Conservation (phyloP, 2,797 vertebrate genomes). For the Alfaro cultratus region DNA sequence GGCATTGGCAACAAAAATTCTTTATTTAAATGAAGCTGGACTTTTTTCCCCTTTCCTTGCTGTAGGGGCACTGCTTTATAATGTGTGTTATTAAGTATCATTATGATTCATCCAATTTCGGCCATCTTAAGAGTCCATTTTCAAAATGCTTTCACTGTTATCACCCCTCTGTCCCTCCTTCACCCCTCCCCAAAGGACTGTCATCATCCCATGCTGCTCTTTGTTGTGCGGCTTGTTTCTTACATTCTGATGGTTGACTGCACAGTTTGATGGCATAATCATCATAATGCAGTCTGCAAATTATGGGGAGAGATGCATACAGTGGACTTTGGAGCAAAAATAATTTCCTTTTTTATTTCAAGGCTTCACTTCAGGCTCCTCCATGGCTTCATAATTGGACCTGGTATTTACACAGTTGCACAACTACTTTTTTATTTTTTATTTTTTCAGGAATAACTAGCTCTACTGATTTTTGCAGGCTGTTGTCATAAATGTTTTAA, state of each 20-base stretch:
- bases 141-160: conserved; percentile 13
- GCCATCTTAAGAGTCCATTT: conserved; percentile 3
- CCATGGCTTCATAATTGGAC: neutral
- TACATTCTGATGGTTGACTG: conserved; percentile 19
- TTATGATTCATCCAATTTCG: conserved; percentile 8
- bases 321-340: conserved; percentile 1
- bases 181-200: neutral
- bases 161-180: neutral
- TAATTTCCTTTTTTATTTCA: neutral
- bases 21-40: neutral
- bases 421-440: neutral
- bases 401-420: conserved; percentile 1
- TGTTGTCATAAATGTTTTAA: neutral
- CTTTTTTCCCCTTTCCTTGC: neutral
- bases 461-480: neutral
- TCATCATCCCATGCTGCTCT: neutral
- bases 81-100: conserved; percentile 9
- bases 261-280: conserved; percentile 22
- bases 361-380: conserved; percentile 9
- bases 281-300: conserved; percentile 22
- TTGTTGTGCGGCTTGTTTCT: neutral
- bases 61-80: conserved; percentile 1
- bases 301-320: conserved; percentile 1
- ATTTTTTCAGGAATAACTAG: neutral
- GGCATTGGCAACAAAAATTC: neutral